Conservation (phyloP, 2,888 invertebrate species). For the Onchidella celtica region DNA sequence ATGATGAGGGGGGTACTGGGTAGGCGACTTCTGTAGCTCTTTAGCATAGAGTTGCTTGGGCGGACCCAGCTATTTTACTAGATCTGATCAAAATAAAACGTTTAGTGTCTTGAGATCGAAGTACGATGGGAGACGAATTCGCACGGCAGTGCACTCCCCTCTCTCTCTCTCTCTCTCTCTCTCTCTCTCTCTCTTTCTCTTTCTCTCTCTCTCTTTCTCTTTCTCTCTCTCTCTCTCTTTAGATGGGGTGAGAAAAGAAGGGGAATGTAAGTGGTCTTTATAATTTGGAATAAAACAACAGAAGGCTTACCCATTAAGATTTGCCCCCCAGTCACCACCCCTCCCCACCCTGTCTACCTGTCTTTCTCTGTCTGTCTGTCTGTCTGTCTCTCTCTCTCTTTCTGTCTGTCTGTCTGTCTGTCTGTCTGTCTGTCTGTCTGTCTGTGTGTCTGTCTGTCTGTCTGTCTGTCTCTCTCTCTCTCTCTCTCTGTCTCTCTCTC, state of each 20-base stretch:
- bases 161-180: neutral
- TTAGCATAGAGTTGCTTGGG: too few relatives aligned
- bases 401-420: neutral
- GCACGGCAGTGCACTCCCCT: neutral
- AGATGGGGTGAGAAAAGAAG: too few relatives aligned
- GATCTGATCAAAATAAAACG: too few relatives aligned
- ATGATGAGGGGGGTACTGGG: too few relatives aligned
- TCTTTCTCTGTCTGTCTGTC: constrained; percentile 10
- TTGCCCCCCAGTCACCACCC: neutral
- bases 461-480: neutral
- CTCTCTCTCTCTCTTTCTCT: neutral
- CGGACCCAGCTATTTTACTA: too few relatives aligned
- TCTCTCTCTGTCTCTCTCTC: neutral
- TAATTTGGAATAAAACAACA: too few relatives aligned
- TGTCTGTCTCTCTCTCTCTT: constrained; percentile 21
- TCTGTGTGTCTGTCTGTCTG: constrained; percentile 13
- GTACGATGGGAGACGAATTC: too few relatives aligned
- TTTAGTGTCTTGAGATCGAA: too few relatives aligned
- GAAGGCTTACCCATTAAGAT: too few relatives aligned
- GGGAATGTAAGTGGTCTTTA: too few relatives aligned
- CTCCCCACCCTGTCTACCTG: too few relatives aligned
- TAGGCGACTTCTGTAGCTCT: too few relatives aligned
- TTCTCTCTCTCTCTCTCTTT: neutral
- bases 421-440: constrained; percentile 10
- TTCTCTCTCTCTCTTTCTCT: neutral